Percentiles rank a stretch among this genome's conserved stretches.
Evolutionary conservation across 2,113 vertebrate species (phyloP).

Genomic region (Axis porcinus): DNA sequence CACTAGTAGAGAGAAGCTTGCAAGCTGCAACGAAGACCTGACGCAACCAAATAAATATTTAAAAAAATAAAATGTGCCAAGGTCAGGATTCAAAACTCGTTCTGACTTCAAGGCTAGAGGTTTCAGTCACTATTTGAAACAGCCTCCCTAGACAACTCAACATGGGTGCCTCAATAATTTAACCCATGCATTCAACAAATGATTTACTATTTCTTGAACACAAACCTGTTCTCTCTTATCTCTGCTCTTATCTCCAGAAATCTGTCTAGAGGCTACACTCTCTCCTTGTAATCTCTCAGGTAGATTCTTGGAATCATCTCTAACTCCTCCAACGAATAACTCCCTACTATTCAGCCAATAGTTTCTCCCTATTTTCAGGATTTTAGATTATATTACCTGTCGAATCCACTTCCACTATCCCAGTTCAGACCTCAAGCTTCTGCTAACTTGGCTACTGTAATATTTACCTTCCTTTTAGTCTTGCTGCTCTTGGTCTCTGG

Average conservation of each 20-base stretch:
- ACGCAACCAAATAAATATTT: not conserved
- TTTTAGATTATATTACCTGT: not conserved
- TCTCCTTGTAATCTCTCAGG: not conserved
- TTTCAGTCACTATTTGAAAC: not conserved
- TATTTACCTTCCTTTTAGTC: not conserved
- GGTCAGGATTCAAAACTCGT: slow-evolving; percentile 13
- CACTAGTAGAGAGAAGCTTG: not conserved
- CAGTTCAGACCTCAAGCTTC: not conserved
- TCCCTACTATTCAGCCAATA: not conserved
- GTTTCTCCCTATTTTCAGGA: not conserved
- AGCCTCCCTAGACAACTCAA: not conserved
- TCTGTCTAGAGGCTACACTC: not conserved
- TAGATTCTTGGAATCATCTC: not conserved
- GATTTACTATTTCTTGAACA: slow-evolving; percentile 7
- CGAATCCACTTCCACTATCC: not conserved
- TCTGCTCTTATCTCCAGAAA: not conserved
- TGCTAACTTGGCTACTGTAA: not conserved
- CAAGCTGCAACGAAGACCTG: not conserved
- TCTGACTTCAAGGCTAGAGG: not conserved
- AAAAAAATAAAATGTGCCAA: not conserved
- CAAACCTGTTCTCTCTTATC: not conserved
- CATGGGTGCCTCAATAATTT: not conserved
- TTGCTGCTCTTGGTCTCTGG: not conserved
- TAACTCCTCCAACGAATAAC: slow-evolving; percentile 12
- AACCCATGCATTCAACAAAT: slow-evolving; percentile 16